phyloP scores from a whole-genome alignment of 2,888 invertebrate species.

The Epiblema foenella region DNA sequence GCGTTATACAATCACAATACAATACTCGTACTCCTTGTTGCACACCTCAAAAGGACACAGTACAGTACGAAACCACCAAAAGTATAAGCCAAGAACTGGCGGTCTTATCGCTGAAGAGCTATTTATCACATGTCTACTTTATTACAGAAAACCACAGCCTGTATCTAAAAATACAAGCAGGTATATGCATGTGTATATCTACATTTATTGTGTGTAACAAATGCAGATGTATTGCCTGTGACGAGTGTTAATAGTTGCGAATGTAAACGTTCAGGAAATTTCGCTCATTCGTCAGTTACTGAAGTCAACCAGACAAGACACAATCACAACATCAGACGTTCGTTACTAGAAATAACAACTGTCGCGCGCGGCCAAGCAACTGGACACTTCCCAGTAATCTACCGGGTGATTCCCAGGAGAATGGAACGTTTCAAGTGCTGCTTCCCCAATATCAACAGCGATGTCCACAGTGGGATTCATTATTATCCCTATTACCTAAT shows the following conservation, averaged over 20 bases:
- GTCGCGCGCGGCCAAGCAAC: background rate
- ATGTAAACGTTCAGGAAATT: slow-evolving; percentile 5
- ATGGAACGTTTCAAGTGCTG: background rate
- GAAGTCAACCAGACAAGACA: slow-evolving; percentile 13
- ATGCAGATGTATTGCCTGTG: background rate
- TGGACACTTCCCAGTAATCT: slow-evolving; percentile 22
- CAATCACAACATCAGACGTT: slow-evolving; percentile 36
- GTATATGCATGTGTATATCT: no score
- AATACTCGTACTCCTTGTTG: no score
- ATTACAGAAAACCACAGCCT: no score
- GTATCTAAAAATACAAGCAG: no score
- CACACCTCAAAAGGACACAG: no score
- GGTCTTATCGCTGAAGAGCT: no score
- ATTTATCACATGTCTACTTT: no score
- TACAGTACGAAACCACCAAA: no score
- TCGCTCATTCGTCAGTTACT: slow-evolving; percentile 4
- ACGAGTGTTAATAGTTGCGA: background rate
- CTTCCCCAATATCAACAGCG: background rate
- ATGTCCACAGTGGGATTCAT: no score
- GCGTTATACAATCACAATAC: no score
- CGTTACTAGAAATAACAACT: slow-evolving; percentile 35
- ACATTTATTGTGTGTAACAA: background rate
- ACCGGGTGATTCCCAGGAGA: slow-evolving; percentile 2
- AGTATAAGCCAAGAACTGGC: no score
- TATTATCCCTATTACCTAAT: no score